Evolutionary conservation across 1,140 invertebrate genomes (phyloP), one percentile per base, ranked within the genome.

Genomic region (Drosophila micromelanica): DNA sequence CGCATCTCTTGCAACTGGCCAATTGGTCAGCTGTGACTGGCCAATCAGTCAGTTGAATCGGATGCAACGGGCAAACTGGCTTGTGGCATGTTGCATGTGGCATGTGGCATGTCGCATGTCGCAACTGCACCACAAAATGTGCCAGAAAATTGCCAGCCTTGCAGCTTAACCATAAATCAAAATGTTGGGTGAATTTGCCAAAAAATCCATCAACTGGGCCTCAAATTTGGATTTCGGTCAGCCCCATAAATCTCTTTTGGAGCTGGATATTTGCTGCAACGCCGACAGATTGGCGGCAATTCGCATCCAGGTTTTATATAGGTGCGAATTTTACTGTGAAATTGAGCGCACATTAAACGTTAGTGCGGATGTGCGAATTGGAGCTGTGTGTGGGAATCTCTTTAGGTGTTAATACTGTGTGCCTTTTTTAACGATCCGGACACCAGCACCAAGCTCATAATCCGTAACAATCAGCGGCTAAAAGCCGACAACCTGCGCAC

Each of bases 211-310:
- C 69, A 68, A 57, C 20, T 49, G 5, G 12, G 27, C 12, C 42
- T 55, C 0, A 37, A 55, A 43, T 65, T 42, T 35, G 9, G 12
- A 3, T 65, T 37, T 38, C 12, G 27, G 38, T 4, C 15, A 13
- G 5, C 12, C 30, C 11, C 54, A 76, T 82, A 82, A 82, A 82
- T 82, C 62, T 75, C 2, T 40, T 48, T 45, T 54, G 38, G 40
- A 48, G 43, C 12, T 7, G 6, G 5, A 5, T 49, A 30, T 13
- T 6, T 12, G n/a, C 30, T 35, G 32, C 6, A 40, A 54, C 51
- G 64, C 71, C 76, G 81, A 86, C 82, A 87, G 75, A 86, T 86
- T 87, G 71, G 43, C 55, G 37, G 73, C 38, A 37, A 60, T 63
- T 64, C 46, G 23, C 48, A 55, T 37, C 30, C 15, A 23, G 27